Evolutionary conservation across 2,888 invertebrate species (phyloP).

Genomic region (Athetis lepigone): DNA sequence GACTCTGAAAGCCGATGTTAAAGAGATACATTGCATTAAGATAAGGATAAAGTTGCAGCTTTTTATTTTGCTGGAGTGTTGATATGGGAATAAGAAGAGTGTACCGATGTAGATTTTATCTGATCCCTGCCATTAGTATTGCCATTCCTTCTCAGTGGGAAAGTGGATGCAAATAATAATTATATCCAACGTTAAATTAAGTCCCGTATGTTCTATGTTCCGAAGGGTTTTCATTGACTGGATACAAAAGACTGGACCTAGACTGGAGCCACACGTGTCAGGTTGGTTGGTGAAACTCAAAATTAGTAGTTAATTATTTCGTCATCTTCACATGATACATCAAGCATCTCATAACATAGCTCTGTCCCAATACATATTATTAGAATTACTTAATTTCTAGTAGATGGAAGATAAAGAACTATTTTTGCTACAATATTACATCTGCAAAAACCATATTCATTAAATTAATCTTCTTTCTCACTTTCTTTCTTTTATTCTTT

Average conservation of each 20-base stretch:
- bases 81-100: conserved; percentile 50
- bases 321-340: too few species aligned
- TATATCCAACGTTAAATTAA: not conserved
- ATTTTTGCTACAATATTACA: too few species aligned
- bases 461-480: too few species aligned
- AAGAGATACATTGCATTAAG: conserved; percentile 52
- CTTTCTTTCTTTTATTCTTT: too few species aligned
- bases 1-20: conserved; percentile 45
- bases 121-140: conserved; percentile 24
- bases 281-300: too few species aligned
- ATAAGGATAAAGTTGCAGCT: conserved; percentile 48
- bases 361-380: too few species aligned
- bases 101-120: conserved; percentile 50
- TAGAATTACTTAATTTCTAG: too few species aligned
- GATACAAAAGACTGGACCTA: not conserved
- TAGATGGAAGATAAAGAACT: too few species aligned
- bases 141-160: conserved; percentile 20
- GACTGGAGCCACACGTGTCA: too few species aligned
- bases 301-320: too few species aligned
- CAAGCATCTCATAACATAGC: too few species aligned
- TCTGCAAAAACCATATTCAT: too few species aligned
- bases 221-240: not conserved
- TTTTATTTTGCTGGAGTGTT: conserved; percentile 45
- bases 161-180: conserved; percentile 16
- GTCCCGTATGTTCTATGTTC: not conserved